phyloP scores from a whole-genome alignment of 2,113 vertebrate genomes.

The Eurypyga helias region DNA sequence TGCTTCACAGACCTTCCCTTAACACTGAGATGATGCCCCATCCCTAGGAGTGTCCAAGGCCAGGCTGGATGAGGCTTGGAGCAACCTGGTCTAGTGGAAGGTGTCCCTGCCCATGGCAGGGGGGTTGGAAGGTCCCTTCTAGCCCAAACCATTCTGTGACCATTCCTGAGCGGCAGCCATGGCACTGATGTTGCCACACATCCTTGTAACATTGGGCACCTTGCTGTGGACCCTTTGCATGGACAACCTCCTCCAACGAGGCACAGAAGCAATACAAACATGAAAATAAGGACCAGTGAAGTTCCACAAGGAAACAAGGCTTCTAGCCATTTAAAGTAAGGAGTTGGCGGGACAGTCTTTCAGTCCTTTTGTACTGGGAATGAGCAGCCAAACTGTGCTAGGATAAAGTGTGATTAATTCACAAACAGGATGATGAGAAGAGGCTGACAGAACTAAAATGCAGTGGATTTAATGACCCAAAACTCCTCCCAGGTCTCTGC shows the following conservation, averaged over 20 bases:
- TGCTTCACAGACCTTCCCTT: background rate
- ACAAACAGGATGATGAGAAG: background rate
- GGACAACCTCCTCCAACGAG: background rate
- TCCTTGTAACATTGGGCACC: background rate
- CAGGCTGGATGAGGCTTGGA: too few species aligned
- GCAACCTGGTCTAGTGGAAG: too few species aligned
- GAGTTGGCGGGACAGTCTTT: background rate
- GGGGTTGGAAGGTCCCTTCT: too few species aligned
- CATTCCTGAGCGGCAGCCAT: background rate
- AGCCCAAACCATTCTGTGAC: background rate
- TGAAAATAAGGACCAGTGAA: background rate
- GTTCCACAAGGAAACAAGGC: background rate
- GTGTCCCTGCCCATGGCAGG: too few species aligned
- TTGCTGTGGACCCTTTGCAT: rapidly evolving
- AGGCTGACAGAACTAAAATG: background rate
- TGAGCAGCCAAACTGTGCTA: background rate
- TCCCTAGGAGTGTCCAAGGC: too few species aligned
- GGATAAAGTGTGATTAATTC: background rate
- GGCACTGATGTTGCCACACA: background rate
- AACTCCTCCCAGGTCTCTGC: background rate
- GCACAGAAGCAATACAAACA: rapidly evolving
- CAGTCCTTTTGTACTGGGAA: background rate
- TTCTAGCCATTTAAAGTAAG: background rate
- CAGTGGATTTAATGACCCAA: background rate
- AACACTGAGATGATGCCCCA: background rate